These are phyloP conservation scores for Artemia sinica DNA, from an alignment of 2,888 invertebrate species.

Conservation along the genomic window DNA sequence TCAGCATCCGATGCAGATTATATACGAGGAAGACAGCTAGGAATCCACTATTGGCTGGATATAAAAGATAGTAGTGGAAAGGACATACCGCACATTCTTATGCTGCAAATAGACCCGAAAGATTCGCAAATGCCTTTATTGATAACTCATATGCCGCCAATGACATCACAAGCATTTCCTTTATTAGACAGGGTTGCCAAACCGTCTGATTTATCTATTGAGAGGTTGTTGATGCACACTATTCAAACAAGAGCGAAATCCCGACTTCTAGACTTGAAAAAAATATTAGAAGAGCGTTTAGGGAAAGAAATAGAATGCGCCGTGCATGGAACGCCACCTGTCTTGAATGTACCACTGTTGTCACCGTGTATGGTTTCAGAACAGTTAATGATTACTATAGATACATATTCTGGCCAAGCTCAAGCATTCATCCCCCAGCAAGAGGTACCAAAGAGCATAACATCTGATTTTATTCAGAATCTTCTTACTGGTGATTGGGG, in stretches of 20 bases:
- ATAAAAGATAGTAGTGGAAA: constrained; percentile 47
- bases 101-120: constrained; percentile 67
- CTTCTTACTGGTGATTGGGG: constrained; percentile 56
- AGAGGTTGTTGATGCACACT: constrained; percentile 78
- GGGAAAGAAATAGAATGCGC: constrained; percentile 56
- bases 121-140: constrained; percentile 55
- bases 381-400: constrained; percentile 75
- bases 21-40: constrained; percentile 65
- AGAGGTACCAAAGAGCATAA: constrained; percentile 50
- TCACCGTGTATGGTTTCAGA: constrained; percentile 79
- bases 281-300: constrained; percentile 47
- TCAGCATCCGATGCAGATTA: constrained; percentile 40
- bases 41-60: constrained; percentile 71
- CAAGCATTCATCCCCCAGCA: constrained; percentile 83
- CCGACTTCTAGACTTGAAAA: constrained; percentile 60
- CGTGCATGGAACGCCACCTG: constrained; percentile 77
- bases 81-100: constrained; percentile 69
- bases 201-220: constrained; percentile 73
- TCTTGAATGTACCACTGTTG: constrained; percentile 71
- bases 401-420: constrained; percentile 79
- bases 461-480: constrained; percentile 54
- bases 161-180: constrained; percentile 27
- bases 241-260: constrained; percentile 80
- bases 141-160: constrained; percentile 36
- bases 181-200: constrained; percentile 37